Percentiles rank a stretch among this genome's conserved stretches.
Evolutionary conservation across 2,113 vertebrate genomes (phyloP).

Genomic region (Serranochromis macrocephalus): DNA sequence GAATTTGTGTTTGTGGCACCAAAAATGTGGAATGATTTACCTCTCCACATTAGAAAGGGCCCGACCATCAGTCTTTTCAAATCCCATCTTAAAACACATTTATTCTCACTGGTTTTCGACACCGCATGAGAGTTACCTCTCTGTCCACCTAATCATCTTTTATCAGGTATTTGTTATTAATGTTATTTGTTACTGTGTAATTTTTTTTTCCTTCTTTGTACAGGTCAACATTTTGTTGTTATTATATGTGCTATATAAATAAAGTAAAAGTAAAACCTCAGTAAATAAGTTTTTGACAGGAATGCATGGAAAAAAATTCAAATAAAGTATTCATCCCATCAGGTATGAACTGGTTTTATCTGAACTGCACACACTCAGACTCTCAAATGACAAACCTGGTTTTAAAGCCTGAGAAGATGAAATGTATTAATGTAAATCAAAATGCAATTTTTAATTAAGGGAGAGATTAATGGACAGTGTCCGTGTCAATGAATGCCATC

Average conservation of each 20-base stretch:
- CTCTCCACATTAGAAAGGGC: not conserved
- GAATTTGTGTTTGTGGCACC: accelerated
- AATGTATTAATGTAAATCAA: not conserved
- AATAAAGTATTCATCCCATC: accelerated
- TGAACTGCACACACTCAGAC: not conserved
- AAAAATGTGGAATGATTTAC: not conserved
- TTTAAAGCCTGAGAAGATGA: not conserved
- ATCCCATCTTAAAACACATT: not conserved
- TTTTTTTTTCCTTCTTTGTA: accelerated
- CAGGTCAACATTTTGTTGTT: not conserved
- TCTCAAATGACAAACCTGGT: not conserved
- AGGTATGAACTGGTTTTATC: not conserved
- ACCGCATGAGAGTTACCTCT: accelerated
- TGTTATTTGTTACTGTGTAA: not conserved
- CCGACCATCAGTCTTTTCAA: not conserved
- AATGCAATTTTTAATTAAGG: not conserved
- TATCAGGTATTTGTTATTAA: not conserved
- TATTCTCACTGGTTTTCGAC: accelerated
- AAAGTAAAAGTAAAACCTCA: not conserved
- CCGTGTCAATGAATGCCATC: not conserved
- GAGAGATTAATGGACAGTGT: not conserved
- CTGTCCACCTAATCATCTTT: not conserved
- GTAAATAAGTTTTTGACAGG: not conserved
- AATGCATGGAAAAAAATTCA: accelerated
- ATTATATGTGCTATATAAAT: accelerated